Conservation (phyloP, 2,888 invertebrate genomes). For the Caenorhabditis imperialis region DNA sequence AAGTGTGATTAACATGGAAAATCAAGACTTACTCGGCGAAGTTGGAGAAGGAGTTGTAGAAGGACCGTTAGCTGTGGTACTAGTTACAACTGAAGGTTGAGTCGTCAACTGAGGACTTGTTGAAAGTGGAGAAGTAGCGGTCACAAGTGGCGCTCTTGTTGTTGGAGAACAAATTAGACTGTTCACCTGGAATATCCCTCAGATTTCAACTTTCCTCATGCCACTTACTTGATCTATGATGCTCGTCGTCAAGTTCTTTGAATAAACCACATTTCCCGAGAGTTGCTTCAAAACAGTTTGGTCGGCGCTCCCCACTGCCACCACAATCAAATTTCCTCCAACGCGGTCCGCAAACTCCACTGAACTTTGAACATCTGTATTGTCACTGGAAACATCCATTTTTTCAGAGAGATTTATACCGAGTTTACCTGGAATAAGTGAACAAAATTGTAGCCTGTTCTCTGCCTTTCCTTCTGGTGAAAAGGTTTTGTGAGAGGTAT, state of each 20-base stretch:
- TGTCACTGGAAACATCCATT: slow-evolving; percentile 23
- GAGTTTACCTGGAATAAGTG: slow-evolving; percentile 51
- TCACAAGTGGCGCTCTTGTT: slow-evolving; percentile 12
- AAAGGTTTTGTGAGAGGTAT: slow-evolving; percentile 20
- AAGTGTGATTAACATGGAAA: background rate
- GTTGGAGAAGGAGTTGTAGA: slow-evolving; percentile 8
- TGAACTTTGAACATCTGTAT: slow-evolving; percentile 25
- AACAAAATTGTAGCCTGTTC: slow-evolving; percentile 26
- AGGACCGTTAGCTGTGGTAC: too few species aligned
- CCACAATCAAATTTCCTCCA: slow-evolving; percentile 40
- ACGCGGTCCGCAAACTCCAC: slow-evolving; percentile 20
- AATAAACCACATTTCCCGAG: slow-evolving; percentile 37
- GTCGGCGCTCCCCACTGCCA: slow-evolving; percentile 31
- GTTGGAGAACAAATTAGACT: slow-evolving; percentile 20
- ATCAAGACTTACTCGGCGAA: background rate
- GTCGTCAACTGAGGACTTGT: background rate
- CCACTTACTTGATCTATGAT: slow-evolving; percentile 18
- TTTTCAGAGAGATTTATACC: background rate
- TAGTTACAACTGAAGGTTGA: too few species aligned
- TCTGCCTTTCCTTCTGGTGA: slow-evolving; percentile 11
- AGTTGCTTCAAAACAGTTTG: slow-evolving; percentile 32
- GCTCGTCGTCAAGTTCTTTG: slow-evolving; percentile 22
- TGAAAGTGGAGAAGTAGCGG: background rate
- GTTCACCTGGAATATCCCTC: slow-evolving; percentile 24
- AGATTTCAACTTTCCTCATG: background rate